These are phyloP conservation scores for Cyclophora albipunctata DNA, from an alignment of 2,888 invertebrate genomes.

Conservation along the genomic window DNA sequence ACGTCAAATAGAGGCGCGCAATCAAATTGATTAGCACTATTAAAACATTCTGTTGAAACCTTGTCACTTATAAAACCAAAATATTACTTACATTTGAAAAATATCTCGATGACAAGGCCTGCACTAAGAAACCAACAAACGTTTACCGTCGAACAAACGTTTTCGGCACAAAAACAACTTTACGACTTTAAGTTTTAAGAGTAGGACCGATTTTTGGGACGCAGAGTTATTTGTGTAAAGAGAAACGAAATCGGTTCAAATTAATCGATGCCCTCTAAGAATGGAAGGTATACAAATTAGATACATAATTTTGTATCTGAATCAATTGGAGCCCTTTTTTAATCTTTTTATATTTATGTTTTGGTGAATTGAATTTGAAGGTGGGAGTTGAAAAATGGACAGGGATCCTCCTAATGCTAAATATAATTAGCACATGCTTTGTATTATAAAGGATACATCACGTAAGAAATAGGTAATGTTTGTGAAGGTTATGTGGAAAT, in stretches of 20 bases:
- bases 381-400: too few species aligned
- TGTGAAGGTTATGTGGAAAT: too few species aligned
- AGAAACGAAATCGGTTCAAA: conserved; percentile 57
- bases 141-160: background rate
- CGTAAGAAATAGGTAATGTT: too few species aligned
- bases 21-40: conserved; percentile 66
- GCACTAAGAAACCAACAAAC: conserved; percentile 25
- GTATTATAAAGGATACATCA: too few species aligned
- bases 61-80: conserved; percentile 53
- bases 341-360: conserved; percentile 32
- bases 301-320: conserved; percentile 58
- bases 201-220: background rate
- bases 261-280: conserved; percentile 54
- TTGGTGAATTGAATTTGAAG: conserved; percentile 20
- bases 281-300: conserved; percentile 64
- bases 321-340: conserved; percentile 33
- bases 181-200: conserved; percentile 9
- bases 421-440: too few species aligned
- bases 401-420: too few species aligned
- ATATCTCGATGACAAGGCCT: conserved; percentile 57
- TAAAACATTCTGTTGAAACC: conserved; percentile 58
- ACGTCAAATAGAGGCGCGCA: conserved; percentile 32
- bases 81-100: conserved; percentile 54
- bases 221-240: conserved; percentile 13
- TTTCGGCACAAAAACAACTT: conserved; percentile 12